These are phyloP conservation scores for Halcyon badia DNA, from an alignment of 2,797 vertebrate genomes.

Conservation along the genomic window DNA sequence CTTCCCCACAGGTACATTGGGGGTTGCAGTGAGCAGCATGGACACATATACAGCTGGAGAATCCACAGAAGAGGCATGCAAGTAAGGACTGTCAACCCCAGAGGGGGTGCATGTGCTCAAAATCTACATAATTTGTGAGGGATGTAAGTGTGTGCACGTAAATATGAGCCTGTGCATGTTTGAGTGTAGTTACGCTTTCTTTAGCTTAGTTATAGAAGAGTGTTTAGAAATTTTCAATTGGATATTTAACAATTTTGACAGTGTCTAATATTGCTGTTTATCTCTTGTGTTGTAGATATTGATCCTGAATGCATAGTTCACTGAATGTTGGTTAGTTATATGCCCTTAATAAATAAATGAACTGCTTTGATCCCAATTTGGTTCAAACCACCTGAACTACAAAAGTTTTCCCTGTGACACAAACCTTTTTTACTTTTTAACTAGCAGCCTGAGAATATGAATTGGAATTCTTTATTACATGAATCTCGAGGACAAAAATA, in stretches of 20 bases:
- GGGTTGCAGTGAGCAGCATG: neutral
- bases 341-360: neutral
- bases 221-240: neutral
- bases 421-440: neutral
- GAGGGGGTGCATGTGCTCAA: fast-evolving
- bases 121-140: neutral
- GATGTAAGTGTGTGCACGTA: neutral
- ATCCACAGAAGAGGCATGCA: neutral
- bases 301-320: neutral
- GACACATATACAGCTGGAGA: neutral
- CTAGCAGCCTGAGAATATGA: neutral
- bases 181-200: neutral
- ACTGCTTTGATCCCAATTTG: neutral
- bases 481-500: neutral
- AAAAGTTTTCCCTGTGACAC: neutral
- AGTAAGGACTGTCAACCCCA: neutral
- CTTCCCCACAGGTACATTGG: fast-evolving
- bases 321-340: neutral
- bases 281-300: neutral
- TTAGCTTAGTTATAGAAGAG: neutral
- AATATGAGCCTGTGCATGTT: neutral
- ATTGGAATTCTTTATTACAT: neutral
- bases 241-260: neutral
- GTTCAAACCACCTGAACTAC: neutral
- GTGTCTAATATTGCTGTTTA: neutral